Conservation (phyloP, 1,140 invertebrate species). For the Macrobrachium nipponense region DNA sequence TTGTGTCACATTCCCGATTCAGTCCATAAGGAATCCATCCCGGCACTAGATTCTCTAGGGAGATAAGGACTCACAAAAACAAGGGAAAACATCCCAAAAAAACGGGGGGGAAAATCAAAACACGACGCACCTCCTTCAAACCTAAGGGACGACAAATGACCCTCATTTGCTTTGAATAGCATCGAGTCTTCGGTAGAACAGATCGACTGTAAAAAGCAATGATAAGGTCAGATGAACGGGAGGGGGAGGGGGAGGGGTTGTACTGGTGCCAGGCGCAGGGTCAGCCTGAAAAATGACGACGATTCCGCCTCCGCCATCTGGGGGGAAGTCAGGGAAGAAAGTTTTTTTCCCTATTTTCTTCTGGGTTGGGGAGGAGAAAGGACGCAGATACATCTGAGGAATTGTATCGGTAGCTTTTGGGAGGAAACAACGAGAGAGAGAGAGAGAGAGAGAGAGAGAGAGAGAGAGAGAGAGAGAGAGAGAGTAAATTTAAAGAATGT, state of each 20-base stretch:
- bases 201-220: constrained; percentile 54
- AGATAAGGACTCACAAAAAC: too few species aligned
- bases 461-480: constrained; percentile 39
- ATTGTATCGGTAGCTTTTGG: neutral
- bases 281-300: constrained; percentile 52
- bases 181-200: constrained; percentile 5
- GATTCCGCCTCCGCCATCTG: constrained; percentile 47
- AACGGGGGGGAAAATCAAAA: neutral
- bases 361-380: neutral
- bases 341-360: neutral
- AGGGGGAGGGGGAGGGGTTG: neutral
- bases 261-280: constrained; percentile 1
- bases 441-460: constrained; percentile 15
- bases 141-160: constrained; percentile 21
- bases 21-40: too few species aligned
- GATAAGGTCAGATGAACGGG: constrained; percentile 56
- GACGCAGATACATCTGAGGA: too few species aligned
- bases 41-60: too few species aligned
- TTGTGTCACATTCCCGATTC: too few species aligned
- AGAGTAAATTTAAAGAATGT: neutral
- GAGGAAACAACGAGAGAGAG: neutral
- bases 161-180: constrained; percentile 47
- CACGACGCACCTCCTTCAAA: constrained; percentile 24
- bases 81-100: neutral
- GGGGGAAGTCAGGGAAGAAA: neutral